phyloP scores from a whole-genome alignment of 2,888 invertebrate genomes.

The Pollenia labialis region DNA sequence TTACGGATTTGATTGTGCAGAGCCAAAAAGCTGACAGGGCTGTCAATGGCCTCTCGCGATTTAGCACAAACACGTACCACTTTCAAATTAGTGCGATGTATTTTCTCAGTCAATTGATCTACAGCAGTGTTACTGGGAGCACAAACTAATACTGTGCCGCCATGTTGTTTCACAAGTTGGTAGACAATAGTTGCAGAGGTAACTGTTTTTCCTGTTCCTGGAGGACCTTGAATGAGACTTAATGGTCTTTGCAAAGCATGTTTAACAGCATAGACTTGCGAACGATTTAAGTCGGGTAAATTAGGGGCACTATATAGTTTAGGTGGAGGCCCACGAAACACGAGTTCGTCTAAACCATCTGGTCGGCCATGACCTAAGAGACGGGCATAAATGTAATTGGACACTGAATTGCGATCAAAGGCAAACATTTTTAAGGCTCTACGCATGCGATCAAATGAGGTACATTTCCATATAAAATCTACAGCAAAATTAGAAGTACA shows the following conservation, averaged over 20 bases:
- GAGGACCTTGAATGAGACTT: slow-evolving; percentile 96
- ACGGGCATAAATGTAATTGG: slow-evolving; percentile 98
- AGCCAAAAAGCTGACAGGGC: slow-evolving; percentile 97
- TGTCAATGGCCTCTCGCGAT: slow-evolving; percentile 98
- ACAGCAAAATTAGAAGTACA: slow-evolving; percentile 98
- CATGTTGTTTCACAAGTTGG: slow-evolving; percentile 97
- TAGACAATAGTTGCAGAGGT: slow-evolving; percentile 99
- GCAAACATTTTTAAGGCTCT: slow-evolving; percentile 97
- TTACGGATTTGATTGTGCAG: slow-evolving; percentile 98
- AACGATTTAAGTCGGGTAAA: slow-evolving; percentile 98
- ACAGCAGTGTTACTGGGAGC: slow-evolving; percentile 99
- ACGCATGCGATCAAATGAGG: slow-evolving; percentile 99
- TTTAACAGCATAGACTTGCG: slow-evolving; percentile 98
- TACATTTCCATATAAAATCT: slow-evolving; percentile 99
- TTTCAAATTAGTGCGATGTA: slow-evolving; percentile 98
- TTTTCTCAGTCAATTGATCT: slow-evolving; percentile 99
- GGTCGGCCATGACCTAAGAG: slow-evolving; percentile 97
- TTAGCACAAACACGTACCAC: slow-evolving; percentile 97
- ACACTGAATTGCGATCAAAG: slow-evolving; percentile 97
- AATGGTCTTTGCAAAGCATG: slow-evolving; percentile 98
- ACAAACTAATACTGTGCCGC: slow-evolving; percentile 97
- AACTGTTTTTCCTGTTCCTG: slow-evolving; percentile 98
- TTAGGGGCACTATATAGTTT: slow-evolving; percentile 99
- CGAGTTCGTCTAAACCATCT: slow-evolving; percentile 96
- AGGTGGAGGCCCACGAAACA: slow-evolving; percentile 94